Base-by-base conservation (phyloP, 2,113 vertebrate species). In the Chroicocephalus ridibundus region DNA sequence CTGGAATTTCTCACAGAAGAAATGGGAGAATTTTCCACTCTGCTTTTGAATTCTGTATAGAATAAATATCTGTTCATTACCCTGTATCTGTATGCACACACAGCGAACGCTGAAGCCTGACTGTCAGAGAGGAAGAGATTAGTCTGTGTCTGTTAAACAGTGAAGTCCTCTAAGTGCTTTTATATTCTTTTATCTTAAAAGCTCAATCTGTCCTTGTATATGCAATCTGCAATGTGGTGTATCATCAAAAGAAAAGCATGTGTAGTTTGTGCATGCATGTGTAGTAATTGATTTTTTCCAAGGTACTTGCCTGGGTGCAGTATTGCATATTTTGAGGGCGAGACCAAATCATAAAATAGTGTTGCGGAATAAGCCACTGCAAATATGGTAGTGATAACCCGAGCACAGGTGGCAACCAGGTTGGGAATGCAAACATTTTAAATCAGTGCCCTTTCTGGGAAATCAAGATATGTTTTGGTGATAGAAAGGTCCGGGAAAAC, bases 41-140 rank as follows among this genome's bases (percentile, higher is more conserved):
- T 69, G 26, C 31, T 81, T 97, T 95, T 97, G 88, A 97, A 94
- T 97, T 94, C 61, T 52, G 82, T 80, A 51, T 65, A 88, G 95
- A 96, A 97, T 96, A 97, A 93, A 78, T 95, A 74, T 90, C 52
- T 96, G 81, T 94, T 98, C 94, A 95, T 96, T 97, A 95, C 90
- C 76, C 85, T 91, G 44, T 93, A 83, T 97, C 70, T 94, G 80
- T 93, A 97, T 93, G 93, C 94, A 86, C 25, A 94, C 90, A 77
- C 1, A 5, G 84, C 9, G 9, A 91, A 91, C 55, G 34, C 89
- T 57, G 87, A 93, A 91, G 84, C 78, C 38, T 91, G 77, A 85
- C 77, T 93, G 87, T 91, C 89, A 94, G 58, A 80, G 62, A 95
- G 49, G 88, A 93, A 90, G 75, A 95, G 87, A 95, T 93, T 94